These are phyloP conservation scores for Venturia canescens DNA, from an alignment of 1,140 invertebrate genomes.

Conservation along the genomic window DNA sequence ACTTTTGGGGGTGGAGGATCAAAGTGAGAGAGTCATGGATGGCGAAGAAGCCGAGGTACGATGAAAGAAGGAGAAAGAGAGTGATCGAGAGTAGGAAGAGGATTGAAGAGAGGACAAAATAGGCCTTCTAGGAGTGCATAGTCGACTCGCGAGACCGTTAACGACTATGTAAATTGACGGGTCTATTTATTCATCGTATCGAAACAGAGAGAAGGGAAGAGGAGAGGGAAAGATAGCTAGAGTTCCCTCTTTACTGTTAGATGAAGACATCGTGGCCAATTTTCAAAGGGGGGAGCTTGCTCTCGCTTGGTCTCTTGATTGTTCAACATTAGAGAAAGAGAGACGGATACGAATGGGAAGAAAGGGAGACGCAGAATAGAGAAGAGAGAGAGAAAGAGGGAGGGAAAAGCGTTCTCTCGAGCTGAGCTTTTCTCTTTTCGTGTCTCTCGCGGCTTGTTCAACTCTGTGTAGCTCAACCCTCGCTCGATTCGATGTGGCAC, in stretches of 20 bases:
- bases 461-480: constrained; percentile 26
- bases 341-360: background rate
- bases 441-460: constrained; percentile 17
- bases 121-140: constrained; percentile 6
- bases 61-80: background rate
- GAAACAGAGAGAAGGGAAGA: constrained; percentile 49
- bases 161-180: constrained; percentile 73
- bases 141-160: constrained; percentile 59
- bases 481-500: constrained; percentile 6
- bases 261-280: constrained; percentile 66
- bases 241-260: constrained; percentile 26
- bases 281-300: constrained; percentile 45
- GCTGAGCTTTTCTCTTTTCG: constrained; percentile 41
- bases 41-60: background rate
- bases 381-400: background rate
- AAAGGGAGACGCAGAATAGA: no score
- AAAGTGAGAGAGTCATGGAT: background rate
- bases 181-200: constrained; percentile 71
- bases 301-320: constrained; percentile 1
- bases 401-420: constrained; percentile 34
- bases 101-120: background rate
- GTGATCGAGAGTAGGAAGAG: background rate
- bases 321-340: background rate
- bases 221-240: background rate
- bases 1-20: background rate